Evolutionary conservation across 37 sponge, comb jelly and placozoan species (phyloP), one percentile per base, ranked within the genome.

Genomic region (Bolinopsis microptera): DNA sequence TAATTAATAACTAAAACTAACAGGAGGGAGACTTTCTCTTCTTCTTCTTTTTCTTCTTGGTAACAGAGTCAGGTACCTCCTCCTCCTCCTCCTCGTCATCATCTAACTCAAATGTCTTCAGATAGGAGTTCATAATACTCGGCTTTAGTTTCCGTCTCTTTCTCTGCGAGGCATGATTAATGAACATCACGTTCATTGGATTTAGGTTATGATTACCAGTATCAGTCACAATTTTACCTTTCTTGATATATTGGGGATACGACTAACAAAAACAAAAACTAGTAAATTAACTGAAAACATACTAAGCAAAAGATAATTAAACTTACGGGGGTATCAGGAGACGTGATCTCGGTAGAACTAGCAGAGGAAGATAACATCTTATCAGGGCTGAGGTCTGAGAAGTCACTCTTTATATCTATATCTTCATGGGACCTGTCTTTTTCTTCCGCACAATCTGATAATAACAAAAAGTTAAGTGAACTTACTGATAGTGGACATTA

Each of bases 141-240:
- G 82, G 38, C 35, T 31, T 35, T 13, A 80, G 35, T 37, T 80
- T 80, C 37, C 82, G 24, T 80, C 82, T 31, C 37, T 80, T 80
- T 80, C 82, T 31, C 82, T 80, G 37, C 5, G 37, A 28, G n/a
- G 75, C 13, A 18, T 61, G 68, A 18, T 9, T 61, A 21, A 21
- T 61, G 18, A 61, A n/a, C n/a, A n/a, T n/a, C n/a, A n/a, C n/a
- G n/a, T n/a, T n/a, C n/a, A n/a, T n/a, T n/a, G n/a, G n/a, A n/a
- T n/a, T n/a, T n/a, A n/a, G n/a, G n/a, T n/a, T n/a, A n/a, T n/a
- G n/a, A n/a, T n/a, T n/a, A n/a, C n/a, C n/a, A n/a, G n/a, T n/a
- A 67, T 67, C 68, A 67, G 21, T n/a, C n/a, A n/a, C n/a, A n/a
- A n/a, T n/a, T n/a, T n/a, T n/a, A n/a, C n/a, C n/a, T n/a, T n/a